A percentile compares a stretch with the other conserved stretches of the same genome.
Evolutionary conservation across 2,888 invertebrate species (phyloP).

Genomic region (Embidobia sp.): DNA sequence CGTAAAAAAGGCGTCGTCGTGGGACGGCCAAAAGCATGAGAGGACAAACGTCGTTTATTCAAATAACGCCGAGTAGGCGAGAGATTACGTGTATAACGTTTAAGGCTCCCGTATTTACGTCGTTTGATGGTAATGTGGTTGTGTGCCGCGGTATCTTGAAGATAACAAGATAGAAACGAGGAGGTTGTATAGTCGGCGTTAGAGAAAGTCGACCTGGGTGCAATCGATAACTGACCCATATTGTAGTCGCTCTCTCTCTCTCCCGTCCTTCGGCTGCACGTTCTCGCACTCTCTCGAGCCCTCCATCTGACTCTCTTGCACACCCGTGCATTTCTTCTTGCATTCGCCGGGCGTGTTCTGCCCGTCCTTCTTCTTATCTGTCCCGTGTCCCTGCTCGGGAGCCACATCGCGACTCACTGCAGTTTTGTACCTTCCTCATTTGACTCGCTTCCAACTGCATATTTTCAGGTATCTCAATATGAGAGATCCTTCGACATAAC

Average conservation of each 20-base stretch:
- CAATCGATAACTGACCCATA: constrained; percentile 71
- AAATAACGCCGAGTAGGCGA: constrained; percentile 42
- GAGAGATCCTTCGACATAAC: constrained; percentile 12
- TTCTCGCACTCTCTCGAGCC: constrained; percentile 13
- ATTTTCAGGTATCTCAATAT: constrained; percentile 18
- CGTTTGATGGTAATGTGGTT: constrained; percentile 51
- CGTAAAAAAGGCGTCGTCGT: neutral
- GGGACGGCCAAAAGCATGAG: constrained; percentile 23
- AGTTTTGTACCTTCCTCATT: constrained; percentile 30
- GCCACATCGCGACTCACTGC: constrained; percentile 18
- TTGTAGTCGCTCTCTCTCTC: constrained; percentile 62
- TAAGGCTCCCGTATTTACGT: constrained; percentile 54
- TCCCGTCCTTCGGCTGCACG: constrained; percentile 6
- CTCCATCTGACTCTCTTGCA: constrained; percentile 29
- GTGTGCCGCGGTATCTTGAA: constrained; percentile 71
- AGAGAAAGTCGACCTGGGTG: constrained; percentile 70
- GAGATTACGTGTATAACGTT: constrained; percentile 50
- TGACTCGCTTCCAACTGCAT: constrained; percentile 16
- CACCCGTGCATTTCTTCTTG: constrained; percentile 28
- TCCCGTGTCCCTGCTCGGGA: neutral
- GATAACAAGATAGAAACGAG: constrained; percentile 77
- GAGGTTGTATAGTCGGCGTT: constrained; percentile 76
- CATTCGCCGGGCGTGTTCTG: constrained; percentile 25
- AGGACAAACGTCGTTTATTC: constrained; percentile 35
- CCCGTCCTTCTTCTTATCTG: constrained; percentile 23